Conservation (phyloP, 1,140 invertebrate species). For the Portunus trituberculatus region DNA sequence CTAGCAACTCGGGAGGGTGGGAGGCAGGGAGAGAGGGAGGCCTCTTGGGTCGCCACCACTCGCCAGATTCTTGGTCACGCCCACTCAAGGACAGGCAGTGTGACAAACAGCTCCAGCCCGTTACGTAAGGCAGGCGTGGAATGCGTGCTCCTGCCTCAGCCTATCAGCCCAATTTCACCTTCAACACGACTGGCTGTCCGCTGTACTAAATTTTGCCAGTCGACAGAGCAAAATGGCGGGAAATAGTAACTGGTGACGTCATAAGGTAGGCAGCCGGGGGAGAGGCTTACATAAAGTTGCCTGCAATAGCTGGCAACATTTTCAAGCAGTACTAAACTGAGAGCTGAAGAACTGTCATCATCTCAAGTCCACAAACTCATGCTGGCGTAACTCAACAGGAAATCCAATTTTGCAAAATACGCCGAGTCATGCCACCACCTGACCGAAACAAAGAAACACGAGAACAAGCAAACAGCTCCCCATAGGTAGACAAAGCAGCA, state of each 20-base stretch:
- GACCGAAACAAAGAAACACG: slow-evolving; percentile 25
- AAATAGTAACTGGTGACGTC: slow-evolving; percentile 74
- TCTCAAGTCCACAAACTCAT: background rate
- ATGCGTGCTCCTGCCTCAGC: no score
- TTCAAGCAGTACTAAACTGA: slow-evolving; percentile 1
- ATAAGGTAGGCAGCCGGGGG: slow-evolving; percentile 63
- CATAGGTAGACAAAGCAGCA: slow-evolving; percentile 56
- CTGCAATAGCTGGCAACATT: slow-evolving; percentile 72
- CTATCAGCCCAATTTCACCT: background rate
- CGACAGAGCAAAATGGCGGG: slow-evolving; percentile 64
- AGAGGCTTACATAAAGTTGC: slow-evolving; percentile 73
- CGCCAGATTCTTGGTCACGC: slow-evolving; percentile 48
- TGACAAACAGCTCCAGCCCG: background rate
- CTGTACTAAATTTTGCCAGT: slow-evolving; percentile 15
- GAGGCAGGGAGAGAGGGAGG: background rate
- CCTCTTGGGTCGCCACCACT: slow-evolving; percentile 35
- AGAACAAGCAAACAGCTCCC: slow-evolving; percentile 35
- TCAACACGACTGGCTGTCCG: background rate
- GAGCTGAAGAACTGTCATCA: background rate
- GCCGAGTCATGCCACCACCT: slow-evolving; percentile 47
- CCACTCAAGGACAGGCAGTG: slow-evolving; percentile 15
- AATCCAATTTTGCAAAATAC: background rate
- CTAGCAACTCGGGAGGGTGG: slow-evolving; percentile 66
- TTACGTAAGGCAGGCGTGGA: background rate
- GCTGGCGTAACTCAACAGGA: no score